Evolutionary conservation across 1,140 invertebrate genomes (phyloP), one percentile per base, ranked within the genome.

Genomic region (Papilio glaucus): DNA sequence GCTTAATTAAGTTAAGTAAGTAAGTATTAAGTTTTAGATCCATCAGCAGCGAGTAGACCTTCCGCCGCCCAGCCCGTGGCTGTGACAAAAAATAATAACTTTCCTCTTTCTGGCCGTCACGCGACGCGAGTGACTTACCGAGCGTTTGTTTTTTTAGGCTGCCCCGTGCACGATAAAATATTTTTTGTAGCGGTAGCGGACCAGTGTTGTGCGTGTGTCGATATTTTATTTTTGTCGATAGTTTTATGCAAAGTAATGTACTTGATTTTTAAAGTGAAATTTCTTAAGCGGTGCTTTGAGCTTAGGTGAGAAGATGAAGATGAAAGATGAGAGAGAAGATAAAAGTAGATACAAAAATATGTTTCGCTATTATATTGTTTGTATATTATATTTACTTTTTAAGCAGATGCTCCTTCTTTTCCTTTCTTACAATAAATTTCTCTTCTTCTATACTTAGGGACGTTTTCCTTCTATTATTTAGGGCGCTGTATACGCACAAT

Each of bases 181-280:
- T 93, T 93, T 90, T 91, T 93, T 93, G 89, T 91, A 87, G 85
- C 87, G 85, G 89, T 90, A 91, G 87, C 88, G 74, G 67, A 24
- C 45, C 73, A 81, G 80, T 49, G 78, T 26, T 69, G 79, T 65
- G 41, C 24, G 7, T 21, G 9, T 61, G 29, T 82, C 75, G 79
- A 81, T 77, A 76, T 78, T 82, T 78, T 71, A 15, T 71, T 63
- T 69, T 45, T 71, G 72, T 75, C 67, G 73, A 79, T 80, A 77
- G n/a, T 33, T 33, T 33, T 33, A 3, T 33, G 2, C 6, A 33
- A 33, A 2, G 29, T 33, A 33, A 33, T 33, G 2, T 33, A 49
- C 15, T 21, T 7, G 15, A 10, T 21, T 18, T 21, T 18, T 18
- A 21, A 45, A 49, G 15, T 9, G 15, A 49, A 21, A 18, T 4